Evolutionary conservation across 2,113 vertebrate species (phyloP).

Genomic region (Bothrops jararaca): DNA sequence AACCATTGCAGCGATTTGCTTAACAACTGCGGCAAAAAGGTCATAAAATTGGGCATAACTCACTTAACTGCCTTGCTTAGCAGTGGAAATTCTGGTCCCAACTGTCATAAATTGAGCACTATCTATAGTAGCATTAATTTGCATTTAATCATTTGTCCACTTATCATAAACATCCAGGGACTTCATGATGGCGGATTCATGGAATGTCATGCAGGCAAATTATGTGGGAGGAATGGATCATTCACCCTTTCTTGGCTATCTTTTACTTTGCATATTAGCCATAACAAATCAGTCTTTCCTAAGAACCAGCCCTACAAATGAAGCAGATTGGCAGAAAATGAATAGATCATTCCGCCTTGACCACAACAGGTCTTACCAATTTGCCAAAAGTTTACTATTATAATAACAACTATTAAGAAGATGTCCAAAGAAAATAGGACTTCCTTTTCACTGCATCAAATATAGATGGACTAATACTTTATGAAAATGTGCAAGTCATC

Average conservation of each 20-base stretch:
- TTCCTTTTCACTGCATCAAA: background rate
- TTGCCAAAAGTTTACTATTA: background rate
- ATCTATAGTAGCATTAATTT: background rate
- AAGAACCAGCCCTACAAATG: background rate
- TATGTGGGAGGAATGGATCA: background rate
- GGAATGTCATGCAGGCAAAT: background rate
- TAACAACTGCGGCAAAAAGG: background rate
- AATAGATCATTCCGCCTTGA: background rate
- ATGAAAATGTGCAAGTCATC: background rate
- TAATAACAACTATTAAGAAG: background rate
- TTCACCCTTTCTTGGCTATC: background rate
- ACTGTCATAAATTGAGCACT: background rate
- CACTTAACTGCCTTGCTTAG: background rate
- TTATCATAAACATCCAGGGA: background rate
- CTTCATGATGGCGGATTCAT: background rate
- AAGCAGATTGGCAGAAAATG: background rate
- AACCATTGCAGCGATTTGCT: background rate
- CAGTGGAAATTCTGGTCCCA: background rate
- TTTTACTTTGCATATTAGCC: background rate
- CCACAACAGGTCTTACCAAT: background rate
- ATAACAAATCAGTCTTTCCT: background rate
- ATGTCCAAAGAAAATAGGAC: background rate
- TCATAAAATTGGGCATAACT: background rate
- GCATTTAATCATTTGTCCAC: background rate
- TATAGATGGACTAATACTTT: background rate